Evolutionary conservation across 1,140 invertebrate genomes (phyloP).

Genomic region (Temnothorax longispinosus): DNA sequence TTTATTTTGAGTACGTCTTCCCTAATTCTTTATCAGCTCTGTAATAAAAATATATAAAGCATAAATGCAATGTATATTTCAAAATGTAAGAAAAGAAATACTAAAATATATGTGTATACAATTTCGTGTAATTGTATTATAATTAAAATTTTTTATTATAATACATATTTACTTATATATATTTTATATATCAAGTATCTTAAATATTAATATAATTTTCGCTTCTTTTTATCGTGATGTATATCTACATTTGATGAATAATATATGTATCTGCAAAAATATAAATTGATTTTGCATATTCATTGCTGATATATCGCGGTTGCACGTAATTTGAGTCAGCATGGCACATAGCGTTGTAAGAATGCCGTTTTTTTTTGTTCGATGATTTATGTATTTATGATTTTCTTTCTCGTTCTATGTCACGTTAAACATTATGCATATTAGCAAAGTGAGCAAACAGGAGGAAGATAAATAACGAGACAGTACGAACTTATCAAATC

Average conservation of each 20-base stretch:
- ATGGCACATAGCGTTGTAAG: constrained; percentile 11
- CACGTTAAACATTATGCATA: constrained; percentile 1
- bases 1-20: not conserved
- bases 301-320: constrained; percentile 31
- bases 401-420: constrained; percentile 30
- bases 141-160: not conserved
- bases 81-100: not conserved
- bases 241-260: constrained; percentile 28
- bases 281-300: constrained; percentile 57
- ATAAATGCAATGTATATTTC: not conserved
- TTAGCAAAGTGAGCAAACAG: constrained; percentile 44
- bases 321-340: constrained; percentile 49
- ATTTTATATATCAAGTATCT: not conserved
- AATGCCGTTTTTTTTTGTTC: constrained; percentile 31
- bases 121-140: not conserved
- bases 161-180: not conserved
- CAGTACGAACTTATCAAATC: constrained; percentile 42
- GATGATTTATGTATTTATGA: constrained; percentile 58
- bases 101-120: not conserved
- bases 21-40: not conserved
- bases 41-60: not conserved
- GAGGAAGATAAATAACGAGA: constrained; percentile 22
- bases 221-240: not conserved
- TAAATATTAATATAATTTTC: constrained; percentile 16
- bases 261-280: constrained; percentile 44